Conservation (phyloP, 2,888 invertebrate species). For the Leptothorax acervorum region DNA sequence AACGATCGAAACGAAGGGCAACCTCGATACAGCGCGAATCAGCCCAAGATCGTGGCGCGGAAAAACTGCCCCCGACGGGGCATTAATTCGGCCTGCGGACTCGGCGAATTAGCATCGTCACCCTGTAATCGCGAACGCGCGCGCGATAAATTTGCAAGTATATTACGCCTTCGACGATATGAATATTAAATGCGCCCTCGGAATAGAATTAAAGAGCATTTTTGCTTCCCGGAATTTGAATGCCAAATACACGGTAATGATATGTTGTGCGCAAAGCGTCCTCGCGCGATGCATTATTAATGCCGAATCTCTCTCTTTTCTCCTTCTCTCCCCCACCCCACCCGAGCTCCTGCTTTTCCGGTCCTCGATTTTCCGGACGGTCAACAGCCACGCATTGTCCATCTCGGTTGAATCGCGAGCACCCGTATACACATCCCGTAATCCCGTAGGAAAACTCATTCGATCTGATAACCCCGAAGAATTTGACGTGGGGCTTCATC, state of each 20-base stretch:
- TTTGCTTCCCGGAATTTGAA: slow-evolving; percentile 55
- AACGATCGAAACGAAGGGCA: slow-evolving; percentile 11
- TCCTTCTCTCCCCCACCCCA: background rate
- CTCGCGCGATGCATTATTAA: slow-evolving; percentile 55
- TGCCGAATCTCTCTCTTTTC: slow-evolving; percentile 1
- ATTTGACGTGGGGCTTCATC: slow-evolving; percentile 75
- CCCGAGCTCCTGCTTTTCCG: slow-evolving; percentile 13
- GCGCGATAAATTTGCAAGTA: slow-evolving; percentile 53
- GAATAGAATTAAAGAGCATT: slow-evolving; percentile 55
- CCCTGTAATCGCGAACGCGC: slow-evolving; percentile 47
- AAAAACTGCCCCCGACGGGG: slow-evolving; percentile 38
- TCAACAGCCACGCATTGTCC: slow-evolving; percentile 1
- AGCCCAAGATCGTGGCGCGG: background rate
- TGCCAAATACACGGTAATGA: slow-evolving; percentile 55
- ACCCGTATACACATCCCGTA: slow-evolving; percentile 47
- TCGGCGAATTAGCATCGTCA: slow-evolving; percentile 50
- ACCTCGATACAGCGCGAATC: slow-evolving; percentile 24
- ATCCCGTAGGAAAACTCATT: slow-evolving; percentile 77
- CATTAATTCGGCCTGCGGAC: slow-evolving; percentile 46
- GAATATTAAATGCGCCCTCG: slow-evolving; percentile 52
- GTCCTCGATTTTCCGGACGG: slow-evolving; percentile 63
- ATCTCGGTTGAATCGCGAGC: slow-evolving; percentile 33
- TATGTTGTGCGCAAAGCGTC: slow-evolving; percentile 44
- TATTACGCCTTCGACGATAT: slow-evolving; percentile 52
- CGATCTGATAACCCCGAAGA: slow-evolving; percentile 79